Base-by-base conservation (phyloP, 2,888 invertebrate species). In the Dyspetes luteomarginatus region DNA sequence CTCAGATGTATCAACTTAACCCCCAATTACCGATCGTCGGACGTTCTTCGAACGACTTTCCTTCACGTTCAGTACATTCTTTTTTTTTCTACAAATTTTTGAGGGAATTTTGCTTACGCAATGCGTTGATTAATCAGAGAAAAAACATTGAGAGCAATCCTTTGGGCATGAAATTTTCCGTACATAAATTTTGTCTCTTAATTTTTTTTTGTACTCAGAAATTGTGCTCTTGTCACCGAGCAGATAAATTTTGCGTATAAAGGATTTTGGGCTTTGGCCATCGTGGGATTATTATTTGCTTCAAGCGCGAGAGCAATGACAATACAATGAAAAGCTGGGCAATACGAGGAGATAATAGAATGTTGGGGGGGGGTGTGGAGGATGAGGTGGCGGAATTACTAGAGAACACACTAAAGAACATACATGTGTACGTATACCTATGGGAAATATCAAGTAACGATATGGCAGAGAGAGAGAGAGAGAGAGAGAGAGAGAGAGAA, bases 301-400 rank as follows among this genome's bases (percentile, higher is more conserved):
- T 9, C 19, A 7, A 26, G 28, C 5, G 22, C 1, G 30, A 22
- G 12, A 45, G 45, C 22, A 74, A 73, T 64, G 19, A 36, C 67
- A 15, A 43, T 19, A 19, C 56, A 64, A 36, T 65, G 26, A 55
- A 64, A 65, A 65, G 65, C 64, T 65, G 17, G 48, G 73, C 65
- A 65, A 65, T 74, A 74, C 73, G 64, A 74, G 64, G 45, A 56
- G 73, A 74, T 74, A 74, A 74, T 74, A 28, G 62, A 64, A 74
- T 45, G 30, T 5, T 45, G 15, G 45, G 26, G n/a, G 9, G 2
- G 5, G 62, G 43, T 5, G 58, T 17, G 30, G 9, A 3, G 5
- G 62, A 62, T 5, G 58, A 26, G 30, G 19, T 41, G 41, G 43
- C 12, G 30, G 64, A 56, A 74, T 65, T 74, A 73, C 52, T 28